phyloP scores from a whole-genome alignment of 2,888 invertebrate species.

The Cactoblastis cactorum region DNA sequence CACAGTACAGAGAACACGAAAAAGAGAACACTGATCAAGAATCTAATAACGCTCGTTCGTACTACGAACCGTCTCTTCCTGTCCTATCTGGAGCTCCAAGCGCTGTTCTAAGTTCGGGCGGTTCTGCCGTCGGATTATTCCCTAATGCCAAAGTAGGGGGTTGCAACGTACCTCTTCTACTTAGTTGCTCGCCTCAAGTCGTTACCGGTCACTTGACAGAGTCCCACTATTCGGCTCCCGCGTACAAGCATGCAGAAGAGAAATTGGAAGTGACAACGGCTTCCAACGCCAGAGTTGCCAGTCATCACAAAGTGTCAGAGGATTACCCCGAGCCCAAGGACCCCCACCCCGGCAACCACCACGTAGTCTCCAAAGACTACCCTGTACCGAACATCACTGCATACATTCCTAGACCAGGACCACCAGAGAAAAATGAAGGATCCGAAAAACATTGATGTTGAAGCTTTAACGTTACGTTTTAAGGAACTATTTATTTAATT shows the following conservation, averaged over 20 bases:
- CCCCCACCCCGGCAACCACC: slow-evolving; percentile 25
- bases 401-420: background rate
- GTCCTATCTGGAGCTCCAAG: background rate
- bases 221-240: slow-evolving; percentile 18
- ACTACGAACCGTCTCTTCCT: slow-evolving; percentile 13
- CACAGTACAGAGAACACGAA: slow-evolving; percentile 1
- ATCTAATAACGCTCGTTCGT: slow-evolving; percentile 15
- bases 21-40: slow-evolving; percentile 14
- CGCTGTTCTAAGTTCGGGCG: background rate
- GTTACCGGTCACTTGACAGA: slow-evolving; percentile 29
- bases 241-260: slow-evolving; percentile 24
- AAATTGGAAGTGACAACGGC: slow-evolving; percentile 20
- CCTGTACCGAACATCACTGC: slow-evolving; percentile 28
- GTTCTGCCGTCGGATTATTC: slow-evolving; percentile 29
- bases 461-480: background rate
- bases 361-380: slow-evolving; percentile 36
- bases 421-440: background rate
- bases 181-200: slow-evolving; percentile 37
- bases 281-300: slow-evolving; percentile 20
- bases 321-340: slow-evolving; percentile 29
- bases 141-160: slow-evolving; percentile 28
- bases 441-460: background rate
- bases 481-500: slow-evolving; percentile 2
- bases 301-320: slow-evolving; percentile 34
- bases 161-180: slow-evolving; percentile 33